Percentiles rank a stretch among this genome's conserved stretches.
Conservation (phyloP, 2,797 vertebrate species). For the Spheniscus humboldti region DNA sequence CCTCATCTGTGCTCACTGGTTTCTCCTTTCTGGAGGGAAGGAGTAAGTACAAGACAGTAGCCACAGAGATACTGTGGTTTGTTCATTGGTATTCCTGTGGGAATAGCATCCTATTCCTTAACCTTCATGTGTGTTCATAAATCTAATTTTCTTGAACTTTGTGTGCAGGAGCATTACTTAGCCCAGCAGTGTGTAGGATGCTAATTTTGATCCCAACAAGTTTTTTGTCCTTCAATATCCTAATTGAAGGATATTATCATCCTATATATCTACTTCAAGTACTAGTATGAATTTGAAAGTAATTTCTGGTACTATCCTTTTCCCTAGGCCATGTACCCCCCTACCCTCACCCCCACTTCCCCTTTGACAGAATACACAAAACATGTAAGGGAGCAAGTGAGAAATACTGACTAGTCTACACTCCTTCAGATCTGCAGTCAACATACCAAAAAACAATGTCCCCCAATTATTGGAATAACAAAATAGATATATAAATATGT, state of each 20-base stretch:
- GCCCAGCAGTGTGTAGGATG: background rate
- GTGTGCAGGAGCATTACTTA: background rate
- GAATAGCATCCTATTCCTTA: background rate
- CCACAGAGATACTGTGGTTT: background rate
- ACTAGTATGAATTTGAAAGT: background rate
- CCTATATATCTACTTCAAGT: background rate
- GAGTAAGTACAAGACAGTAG: background rate
- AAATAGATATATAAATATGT: background rate
- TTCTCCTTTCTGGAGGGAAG: background rate
- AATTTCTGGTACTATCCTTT: background rate
- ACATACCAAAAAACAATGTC: background rate
- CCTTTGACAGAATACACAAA: background rate
- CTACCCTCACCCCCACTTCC: rapidly evolving
- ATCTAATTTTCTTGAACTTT: background rate
- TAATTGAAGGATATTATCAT: background rate
- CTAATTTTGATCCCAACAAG: background rate
- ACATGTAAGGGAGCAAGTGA: background rate
- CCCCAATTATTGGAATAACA: background rate
- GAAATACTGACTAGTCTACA: background rate
- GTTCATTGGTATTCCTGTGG: background rate
- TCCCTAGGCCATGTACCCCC: background rate
- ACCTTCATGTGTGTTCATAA: background rate
- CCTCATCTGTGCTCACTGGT: background rate
- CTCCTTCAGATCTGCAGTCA: background rate
- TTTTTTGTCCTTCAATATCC: background rate